phyloP scores from a whole-genome alignment of 2,113 vertebrate genomes.

The Actenoides hombroni region DNA sequence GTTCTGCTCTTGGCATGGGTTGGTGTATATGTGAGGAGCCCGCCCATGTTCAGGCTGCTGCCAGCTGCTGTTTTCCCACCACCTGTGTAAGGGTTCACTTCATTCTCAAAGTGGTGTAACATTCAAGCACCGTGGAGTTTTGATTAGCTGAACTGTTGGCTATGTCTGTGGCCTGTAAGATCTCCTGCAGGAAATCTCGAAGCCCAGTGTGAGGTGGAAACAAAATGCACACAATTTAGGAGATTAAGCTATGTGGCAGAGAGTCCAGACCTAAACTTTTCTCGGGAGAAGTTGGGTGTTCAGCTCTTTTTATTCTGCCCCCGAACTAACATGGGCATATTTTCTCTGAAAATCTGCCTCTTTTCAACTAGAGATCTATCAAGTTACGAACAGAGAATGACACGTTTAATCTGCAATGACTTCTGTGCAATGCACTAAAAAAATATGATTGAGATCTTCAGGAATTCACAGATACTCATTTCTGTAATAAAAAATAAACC shows the following conservation, averaged over 20 bases:
- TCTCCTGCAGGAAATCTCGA: neutral
- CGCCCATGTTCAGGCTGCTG: neutral
- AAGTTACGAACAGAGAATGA: neutral
- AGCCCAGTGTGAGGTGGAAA: neutral
- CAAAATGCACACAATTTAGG: neutral
- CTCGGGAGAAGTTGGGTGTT: neutral
- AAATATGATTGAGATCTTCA: neutral
- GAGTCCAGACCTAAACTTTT: neutral
- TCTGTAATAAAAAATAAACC: neutral
- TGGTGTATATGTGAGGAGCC: neutral
- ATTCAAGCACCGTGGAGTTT: neutral
- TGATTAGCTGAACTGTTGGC: neutral
- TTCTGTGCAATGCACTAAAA: neutral
- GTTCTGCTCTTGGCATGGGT: neutral
- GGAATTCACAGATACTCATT: neutral
- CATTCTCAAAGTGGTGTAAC: neutral
- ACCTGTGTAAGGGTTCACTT: neutral
- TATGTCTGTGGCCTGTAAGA: neutral
- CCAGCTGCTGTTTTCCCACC: neutral
- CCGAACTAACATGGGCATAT: neutral
- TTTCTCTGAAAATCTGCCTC: neutral
- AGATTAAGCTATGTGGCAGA: neutral
- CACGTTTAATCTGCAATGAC: neutral
- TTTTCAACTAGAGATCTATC: neutral
- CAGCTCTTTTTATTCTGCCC: neutral